Evolutionary conservation across 2,888 invertebrate species (phyloP), one percentile per base, ranked within the genome.

Genomic region (Cosmia trapezina): DNA sequence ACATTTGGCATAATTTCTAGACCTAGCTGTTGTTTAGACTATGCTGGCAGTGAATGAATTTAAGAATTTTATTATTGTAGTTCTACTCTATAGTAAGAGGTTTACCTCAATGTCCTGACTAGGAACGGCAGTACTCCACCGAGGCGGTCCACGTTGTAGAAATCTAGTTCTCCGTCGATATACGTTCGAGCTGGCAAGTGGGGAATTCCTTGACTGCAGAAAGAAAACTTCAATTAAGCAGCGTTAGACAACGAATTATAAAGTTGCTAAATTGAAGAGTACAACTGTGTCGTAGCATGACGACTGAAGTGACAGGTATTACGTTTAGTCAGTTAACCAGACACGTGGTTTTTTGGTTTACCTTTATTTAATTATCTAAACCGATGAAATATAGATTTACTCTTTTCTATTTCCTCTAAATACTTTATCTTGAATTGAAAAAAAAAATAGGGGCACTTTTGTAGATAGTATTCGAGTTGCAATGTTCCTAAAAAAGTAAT

Each of bases 101-200:
- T 33, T 53, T 57, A 69, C 81, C 84, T 84, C 47, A 81, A 72
- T 0, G 81, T 81, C 28, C 97, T 97, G 56, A 97, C 97, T 0
- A 98, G 92, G 87, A 97, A 97, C 0, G 97, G 97, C 59, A 97
- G 91, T 0, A 98, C 96, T 8, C 98, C 98, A 6, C 98, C 98
- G 63, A 98, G 94, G 66, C 98, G 95, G 86, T 97, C 97, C 7
- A 97, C 97, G 73, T 97, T 97, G 87, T 96, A 96, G 88, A 97
- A 97, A 86, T 97, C 97, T 59, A 98, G 93, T 54, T 97, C 97
- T 6, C 97, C 97, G 80, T 97, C 97, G 83, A 97, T 97, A 88
- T 97, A 98, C 14, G 97, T 96, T 82, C 96, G 96, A 1, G 94
- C 88, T 4, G 96, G 95, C 19, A 96, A 70, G 71, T 95, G 93